A percentile compares a stretch with the other conserved stretches of the same genome.
Conservation (phyloP, 2,797 vertebrate genomes). For the Lutjanus argentimaculatus region DNA sequence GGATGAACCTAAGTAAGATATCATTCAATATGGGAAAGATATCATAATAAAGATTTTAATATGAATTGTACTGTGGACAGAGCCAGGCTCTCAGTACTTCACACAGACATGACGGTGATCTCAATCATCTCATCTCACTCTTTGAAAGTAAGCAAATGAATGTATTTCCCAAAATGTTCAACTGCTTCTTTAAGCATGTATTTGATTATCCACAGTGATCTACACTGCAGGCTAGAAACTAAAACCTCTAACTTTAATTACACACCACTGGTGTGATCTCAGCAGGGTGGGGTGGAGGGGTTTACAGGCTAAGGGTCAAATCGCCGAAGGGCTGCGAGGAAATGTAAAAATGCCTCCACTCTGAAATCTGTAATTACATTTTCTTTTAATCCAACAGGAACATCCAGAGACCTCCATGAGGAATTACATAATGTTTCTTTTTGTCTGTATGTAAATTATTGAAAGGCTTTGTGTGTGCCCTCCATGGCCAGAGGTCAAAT, state of each 20-base stretch:
- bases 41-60: no score
- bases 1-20: no score
- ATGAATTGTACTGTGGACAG: no score
- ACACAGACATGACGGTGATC: no score
- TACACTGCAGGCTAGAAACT: background rate
- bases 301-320: constrained; percentile 16
- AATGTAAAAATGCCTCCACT: constrained; percentile 1
- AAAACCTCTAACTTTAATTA: constrained; percentile 3
- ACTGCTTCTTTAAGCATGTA: background rate
- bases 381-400: background rate
- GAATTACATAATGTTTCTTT: background rate
- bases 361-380: constrained; percentile 16
- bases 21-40: no score
- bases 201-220: background rate
- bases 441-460: constrained; percentile 23
- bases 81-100: no score
- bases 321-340: background rate
- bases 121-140: no score
- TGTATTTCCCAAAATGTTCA: no score
- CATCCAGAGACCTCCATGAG: background rate
- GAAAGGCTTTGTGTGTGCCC: background rate
- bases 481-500: background rate
- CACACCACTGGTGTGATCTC: constrained; percentile 1
- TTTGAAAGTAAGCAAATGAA: no score
- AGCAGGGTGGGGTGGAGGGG: background rate